Evolutionary conservation across 2,888 invertebrate species (phyloP).

Genomic region (Sarcophaga subvicina): DNA sequence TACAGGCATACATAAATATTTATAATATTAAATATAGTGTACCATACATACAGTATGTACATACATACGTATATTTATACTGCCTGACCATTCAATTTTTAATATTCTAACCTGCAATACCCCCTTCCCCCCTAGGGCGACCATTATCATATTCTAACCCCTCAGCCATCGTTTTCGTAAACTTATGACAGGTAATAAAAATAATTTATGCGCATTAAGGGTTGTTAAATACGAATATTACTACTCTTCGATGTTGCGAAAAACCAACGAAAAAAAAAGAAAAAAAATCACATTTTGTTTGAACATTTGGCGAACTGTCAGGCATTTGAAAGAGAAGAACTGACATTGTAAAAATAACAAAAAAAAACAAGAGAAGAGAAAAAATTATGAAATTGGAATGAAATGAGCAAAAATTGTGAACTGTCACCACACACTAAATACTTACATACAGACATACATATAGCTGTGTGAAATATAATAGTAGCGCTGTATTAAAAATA

Average conservation of each 20-base stretch:
- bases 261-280: neutral
- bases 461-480: no score
- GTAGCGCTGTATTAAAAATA: no score
- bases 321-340: constrained; percentile 48
- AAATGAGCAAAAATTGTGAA: constrained; percentile 27
- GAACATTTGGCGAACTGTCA: constrained; percentile 64
- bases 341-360: neutral
- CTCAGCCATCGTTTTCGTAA: neutral
- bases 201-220: constrained; percentile 80
- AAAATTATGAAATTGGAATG: neutral
- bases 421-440: constrained; percentile 62
- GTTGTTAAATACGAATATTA: constrained; percentile 72
- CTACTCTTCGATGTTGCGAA: neutral
- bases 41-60: neutral
- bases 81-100: constrained; percentile 39
- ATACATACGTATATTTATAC: neutral
- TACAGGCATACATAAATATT: constrained; percentile 7
- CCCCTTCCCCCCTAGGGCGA: neutral
- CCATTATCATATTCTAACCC: neutral
- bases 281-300: constrained; percentile 40
- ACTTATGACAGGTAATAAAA: constrained; percentile 80
- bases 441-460: no score
- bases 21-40: neutral
- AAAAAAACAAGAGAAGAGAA: neutral
- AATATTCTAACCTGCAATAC: constrained; percentile 21